phyloP scores from a whole-genome alignment of 2,888 invertebrate genomes.

The Drosophila anomelani region DNA sequence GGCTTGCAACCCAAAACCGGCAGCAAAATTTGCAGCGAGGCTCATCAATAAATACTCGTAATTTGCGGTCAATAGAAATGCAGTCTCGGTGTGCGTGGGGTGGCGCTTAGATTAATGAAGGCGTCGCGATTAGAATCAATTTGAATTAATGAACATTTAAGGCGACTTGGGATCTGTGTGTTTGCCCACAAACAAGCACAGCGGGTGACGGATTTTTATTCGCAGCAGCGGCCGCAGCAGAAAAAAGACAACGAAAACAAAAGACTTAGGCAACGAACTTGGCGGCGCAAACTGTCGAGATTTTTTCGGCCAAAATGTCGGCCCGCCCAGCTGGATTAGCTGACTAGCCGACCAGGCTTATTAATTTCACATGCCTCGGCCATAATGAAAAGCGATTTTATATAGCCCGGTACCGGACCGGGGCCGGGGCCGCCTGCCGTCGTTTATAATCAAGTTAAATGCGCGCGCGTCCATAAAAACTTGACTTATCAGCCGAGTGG shows the following conservation, averaged over 20 bases:
- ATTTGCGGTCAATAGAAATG: constrained; percentile 60
- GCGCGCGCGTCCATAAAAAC: constrained; percentile 72
- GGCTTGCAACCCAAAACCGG: constrained; percentile 32
- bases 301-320: constrained; percentile 42
- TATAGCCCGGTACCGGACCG: constrained; percentile 53
- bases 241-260: constrained; percentile 59
- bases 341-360: constrained; percentile 41
- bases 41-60: constrained; percentile 66
- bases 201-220: constrained; percentile 31
- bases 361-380: constrained; percentile 73
- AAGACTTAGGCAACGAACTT: constrained; percentile 79
- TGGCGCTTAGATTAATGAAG: constrained; percentile 77
- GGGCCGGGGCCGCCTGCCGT: constrained; percentile 65
- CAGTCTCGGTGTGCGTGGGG: constrained; percentile 76
- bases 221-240: background rate
- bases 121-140: constrained; percentile 76
- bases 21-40: constrained; percentile 38
- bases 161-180: constrained; percentile 64
- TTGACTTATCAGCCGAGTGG: constrained; percentile 67
- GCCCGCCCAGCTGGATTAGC: constrained; percentile 16
- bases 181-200: constrained; percentile 70
- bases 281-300: constrained; percentile 47
- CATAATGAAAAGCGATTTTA: constrained; percentile 76
- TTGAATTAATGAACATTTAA: constrained; percentile 76
- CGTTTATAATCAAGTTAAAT: constrained; percentile 80